phyloP scores from a whole-genome alignment of 2,113 vertebrate genomes.

The Hydrochoerus hydrochaeris region DNA sequence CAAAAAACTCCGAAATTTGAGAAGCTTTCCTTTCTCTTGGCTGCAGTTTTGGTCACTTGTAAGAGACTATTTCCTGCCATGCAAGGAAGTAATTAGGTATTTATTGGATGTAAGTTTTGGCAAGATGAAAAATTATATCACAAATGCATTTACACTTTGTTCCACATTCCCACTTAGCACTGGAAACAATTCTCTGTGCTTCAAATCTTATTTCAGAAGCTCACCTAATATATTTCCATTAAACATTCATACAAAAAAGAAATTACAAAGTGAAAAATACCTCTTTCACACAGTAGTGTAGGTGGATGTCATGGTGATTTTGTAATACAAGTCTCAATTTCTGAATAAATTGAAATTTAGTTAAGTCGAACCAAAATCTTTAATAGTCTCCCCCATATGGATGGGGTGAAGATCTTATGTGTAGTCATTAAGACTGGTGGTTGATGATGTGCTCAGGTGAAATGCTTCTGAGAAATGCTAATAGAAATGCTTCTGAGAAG shows the following conservation, averaged over 20 bases:
- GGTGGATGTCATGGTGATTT: constrained; percentile 60
- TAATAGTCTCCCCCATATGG: neutral
- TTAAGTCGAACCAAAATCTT: neutral
- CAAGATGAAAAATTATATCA: constrained; percentile 24
- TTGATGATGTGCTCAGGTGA: neutral
- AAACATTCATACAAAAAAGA: neutral
- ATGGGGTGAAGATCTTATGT: neutral
- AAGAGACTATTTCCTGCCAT: constrained; percentile 42
- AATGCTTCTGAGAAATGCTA: too few species aligned
- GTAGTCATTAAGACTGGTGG: neutral
- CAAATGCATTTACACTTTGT: neutral
- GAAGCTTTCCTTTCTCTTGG: constrained; percentile 4
- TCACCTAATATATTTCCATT: constrained; percentile 48
- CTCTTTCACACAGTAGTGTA: neutral
- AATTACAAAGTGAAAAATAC: constrained; percentile 56
- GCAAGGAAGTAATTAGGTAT: constrained; percentile 49
- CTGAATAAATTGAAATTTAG: constrained; percentile 56
- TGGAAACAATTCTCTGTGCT: constrained; percentile 52
- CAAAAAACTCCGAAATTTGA: constrained; percentile 50
- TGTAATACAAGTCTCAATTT: constrained; percentile 35
- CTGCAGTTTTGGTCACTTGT: constrained; percentile 28
- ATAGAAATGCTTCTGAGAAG: neutral
- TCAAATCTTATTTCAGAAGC: constrained; percentile 46
- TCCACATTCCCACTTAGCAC: neutral
- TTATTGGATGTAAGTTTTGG: constrained; percentile 57